Evolutionary conservation across 2,888 invertebrate species (phyloP).

Genomic region (Parnassius mnemosyne): DNA sequence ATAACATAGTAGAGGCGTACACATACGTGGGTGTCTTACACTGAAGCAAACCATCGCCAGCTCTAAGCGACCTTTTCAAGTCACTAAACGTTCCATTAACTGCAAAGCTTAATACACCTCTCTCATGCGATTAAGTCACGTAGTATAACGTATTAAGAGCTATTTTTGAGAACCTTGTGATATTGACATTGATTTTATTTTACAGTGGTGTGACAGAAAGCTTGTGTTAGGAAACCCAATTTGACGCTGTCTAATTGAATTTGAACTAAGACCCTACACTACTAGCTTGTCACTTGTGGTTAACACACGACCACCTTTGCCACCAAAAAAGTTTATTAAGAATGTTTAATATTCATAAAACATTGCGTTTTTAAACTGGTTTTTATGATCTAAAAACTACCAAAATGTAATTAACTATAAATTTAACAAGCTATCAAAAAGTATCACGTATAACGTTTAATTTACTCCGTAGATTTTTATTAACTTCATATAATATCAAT

Average conservation of each 20-base stretch:
- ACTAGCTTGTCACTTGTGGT: neutral
- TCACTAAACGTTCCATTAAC: slow-evolving; percentile 15
- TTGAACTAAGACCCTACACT: neutral
- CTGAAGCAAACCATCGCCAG: slow-evolving; percentile 10
- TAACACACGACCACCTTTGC: neutral
- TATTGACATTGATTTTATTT: slow-evolving; percentile 3
- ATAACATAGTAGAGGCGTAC: slow-evolving; percentile 35
- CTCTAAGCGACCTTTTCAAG: slow-evolving; percentile 24
- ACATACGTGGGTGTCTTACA: slow-evolving; percentile 24
- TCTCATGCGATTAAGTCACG: slow-evolving; percentile 5
- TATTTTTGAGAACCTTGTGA: slow-evolving; percentile 3
- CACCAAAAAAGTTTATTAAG: no score
- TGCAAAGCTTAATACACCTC: slow-evolving; percentile 1
- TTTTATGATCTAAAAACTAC: no score
- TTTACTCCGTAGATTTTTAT: no score
- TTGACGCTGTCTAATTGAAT: slow-evolving; percentile 15
- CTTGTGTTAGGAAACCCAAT: slow-evolving; percentile 17
- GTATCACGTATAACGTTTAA: no score
- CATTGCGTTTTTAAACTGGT: neutral
- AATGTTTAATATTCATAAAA: neutral
- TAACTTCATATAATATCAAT: no score
- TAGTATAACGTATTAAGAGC: neutral
- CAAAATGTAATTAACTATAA: no score
- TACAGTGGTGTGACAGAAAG: slow-evolving; percentile 11
- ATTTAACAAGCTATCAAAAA: no score